Evolutionary conservation across 23 tunicate species (phyloP).

Genomic region (Clavelina lepadiformis): DNA sequence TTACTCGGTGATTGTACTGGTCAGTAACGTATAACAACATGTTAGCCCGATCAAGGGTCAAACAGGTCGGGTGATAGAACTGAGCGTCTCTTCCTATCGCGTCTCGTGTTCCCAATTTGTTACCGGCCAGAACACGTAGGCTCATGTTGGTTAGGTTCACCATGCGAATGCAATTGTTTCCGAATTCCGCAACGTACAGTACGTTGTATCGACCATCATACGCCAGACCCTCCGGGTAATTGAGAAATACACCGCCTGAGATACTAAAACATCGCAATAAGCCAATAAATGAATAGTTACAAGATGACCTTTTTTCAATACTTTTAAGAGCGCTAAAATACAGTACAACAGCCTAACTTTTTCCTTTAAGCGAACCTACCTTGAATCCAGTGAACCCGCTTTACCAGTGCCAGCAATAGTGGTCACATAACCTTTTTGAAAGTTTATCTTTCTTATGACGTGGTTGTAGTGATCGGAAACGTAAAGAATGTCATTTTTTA

Average conservation of each 20-base stretch:
- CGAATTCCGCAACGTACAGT: constrained; percentile 44
- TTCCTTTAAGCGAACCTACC: not conserved
- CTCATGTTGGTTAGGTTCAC: not conserved
- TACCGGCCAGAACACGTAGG: constrained; percentile 34
- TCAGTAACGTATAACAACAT: constrained; percentile 47
- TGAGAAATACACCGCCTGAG: not conserved
- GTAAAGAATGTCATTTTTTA: constrained; percentile 6
- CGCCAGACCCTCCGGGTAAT: constrained; percentile 42
- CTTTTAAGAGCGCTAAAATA: too few species aligned
- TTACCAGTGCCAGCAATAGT: constrained; percentile 20
- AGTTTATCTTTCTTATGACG: constrained; percentile 20
- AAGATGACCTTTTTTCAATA: too few species aligned
- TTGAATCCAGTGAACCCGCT: not conserved
- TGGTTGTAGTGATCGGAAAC: constrained; percentile 65
- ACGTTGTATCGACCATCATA: constrained; percentile 23
- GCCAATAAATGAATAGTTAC: not conserved
- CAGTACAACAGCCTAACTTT: too few species aligned
- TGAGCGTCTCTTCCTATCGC: constrained; percentile 34
- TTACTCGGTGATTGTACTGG: constrained; percentile 44
- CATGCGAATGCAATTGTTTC: constrained; percentile 44
- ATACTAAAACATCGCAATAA: not conserved
- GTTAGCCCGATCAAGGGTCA: constrained; percentile 13
- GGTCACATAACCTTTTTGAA: constrained; percentile 2
- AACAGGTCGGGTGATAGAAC: constrained; percentile 38
- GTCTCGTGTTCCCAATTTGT: constrained; percentile 27